Base-by-base conservation (phyloP, 2,888 invertebrate species). In the Bedellia somnulentella region DNA sequence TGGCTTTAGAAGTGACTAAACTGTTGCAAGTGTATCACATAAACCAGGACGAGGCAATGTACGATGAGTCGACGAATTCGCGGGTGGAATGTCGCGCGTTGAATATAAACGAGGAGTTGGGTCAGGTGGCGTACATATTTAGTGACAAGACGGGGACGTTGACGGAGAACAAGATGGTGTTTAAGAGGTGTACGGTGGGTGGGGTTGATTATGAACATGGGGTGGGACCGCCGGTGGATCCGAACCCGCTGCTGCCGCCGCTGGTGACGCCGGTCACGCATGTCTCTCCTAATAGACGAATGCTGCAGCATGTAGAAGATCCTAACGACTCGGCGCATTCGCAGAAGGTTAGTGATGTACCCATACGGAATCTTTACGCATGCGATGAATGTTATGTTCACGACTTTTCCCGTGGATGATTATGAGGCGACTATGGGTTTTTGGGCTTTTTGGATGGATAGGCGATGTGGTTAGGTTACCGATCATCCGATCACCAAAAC, bases 111-210 rank as follows among this genome's bases (percentile, higher is more conserved):
- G 97, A 98, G 62, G 97, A 98, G 66, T 80, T 98, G 44, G 98
- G 98, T 2, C 97, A 98, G 75, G 83, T 86, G 41, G 58, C 57
- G 38, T 96, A 97, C 52, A 82, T 98, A 39, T 97, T 98, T 68
- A 93, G 93, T 6, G 98, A 98, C 60, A 98, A 98, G 71, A 98
- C 98, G 1, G 98, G 98, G 4, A 98, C 98, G 2, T 71, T 98
- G 33, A 98, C 98, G 1, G 96, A 97, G 66, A 98, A 98, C 61
- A 88, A 93, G 62, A 98, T 98, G 97, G 82, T 95, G 49, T 98
- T 98, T 64, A 83, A 93, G 33, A 80, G 90, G 28, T 97, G 96
- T 53, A 85, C 90, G 2, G 86, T 97, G 15, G 87, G 85, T 14
- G 96, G 94, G 0, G 81, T 86, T 23, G 94, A 97, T 63, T 97